Evolutionary conservation across 1,140 invertebrate genomes (phyloP).

Genomic region (Scaptomyza graminum): DNA sequence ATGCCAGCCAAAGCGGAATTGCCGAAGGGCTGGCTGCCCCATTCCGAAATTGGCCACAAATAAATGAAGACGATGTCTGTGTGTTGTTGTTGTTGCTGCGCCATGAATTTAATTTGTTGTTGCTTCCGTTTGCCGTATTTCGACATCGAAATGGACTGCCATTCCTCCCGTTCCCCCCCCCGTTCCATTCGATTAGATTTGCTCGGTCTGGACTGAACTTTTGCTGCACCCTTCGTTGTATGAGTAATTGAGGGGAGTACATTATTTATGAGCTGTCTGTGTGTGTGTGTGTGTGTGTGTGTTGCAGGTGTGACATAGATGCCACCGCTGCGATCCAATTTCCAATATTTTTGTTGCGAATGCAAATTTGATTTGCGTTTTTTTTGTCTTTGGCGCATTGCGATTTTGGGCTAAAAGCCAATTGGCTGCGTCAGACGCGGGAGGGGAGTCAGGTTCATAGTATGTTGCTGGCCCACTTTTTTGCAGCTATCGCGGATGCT

Average conservation of each 20-base stretch:
- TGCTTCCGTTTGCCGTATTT: conserved; percentile 67
- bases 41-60: conserved; percentile 5
- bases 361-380: conserved; percentile 48
- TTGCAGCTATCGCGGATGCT: conserved; percentile 21
- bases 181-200: no score
- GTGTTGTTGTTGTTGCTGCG: conserved; percentile 38
- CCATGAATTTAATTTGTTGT: conserved; percentile 70
- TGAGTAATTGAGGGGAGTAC: conserved; percentile 43
- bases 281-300: background rate
- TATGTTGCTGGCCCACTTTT: conserved; percentile 38
- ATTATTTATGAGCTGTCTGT: conserved; percentile 61
- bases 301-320: conserved; percentile 48
- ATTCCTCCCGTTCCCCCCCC: conserved; percentile 7
- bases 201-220: no score
- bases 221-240: conserved; percentile 50
- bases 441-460: conserved; percentile 18
- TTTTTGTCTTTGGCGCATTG: conserved; percentile 51
- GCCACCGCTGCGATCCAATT: conserved; percentile 19
- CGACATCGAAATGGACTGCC: conserved; percentile 35
- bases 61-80: conserved; percentile 17
- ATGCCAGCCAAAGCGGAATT: background rate
- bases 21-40: conserved; percentile 21
- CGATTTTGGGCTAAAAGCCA: conserved; percentile 64
- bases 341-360: conserved; percentile 38
- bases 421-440: conserved; percentile 20